These are phyloP conservation scores for Drosophila lowei DNA, from an alignment of 1,140 invertebrate species.

Conservation along the genomic window DNA sequence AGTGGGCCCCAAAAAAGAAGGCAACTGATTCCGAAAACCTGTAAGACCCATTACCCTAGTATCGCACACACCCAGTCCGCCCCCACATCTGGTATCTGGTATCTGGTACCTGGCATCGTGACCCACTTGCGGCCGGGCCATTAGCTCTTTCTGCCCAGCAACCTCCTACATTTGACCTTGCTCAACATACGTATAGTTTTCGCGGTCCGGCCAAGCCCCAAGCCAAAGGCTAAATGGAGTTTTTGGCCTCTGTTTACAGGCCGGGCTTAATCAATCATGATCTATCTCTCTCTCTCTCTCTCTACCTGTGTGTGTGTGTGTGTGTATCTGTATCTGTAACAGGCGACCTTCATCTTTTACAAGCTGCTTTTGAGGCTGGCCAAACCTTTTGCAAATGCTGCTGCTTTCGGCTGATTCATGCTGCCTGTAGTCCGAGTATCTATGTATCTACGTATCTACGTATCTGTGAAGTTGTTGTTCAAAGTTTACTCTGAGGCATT, in stretches of 20 bases:
- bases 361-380: slow-evolving; percentile 54
- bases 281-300: slow-evolving; percentile 40
- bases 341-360: slow-evolving; percentile 73
- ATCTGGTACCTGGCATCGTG: slow-evolving; percentile 19
- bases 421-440: background rate
- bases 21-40: slow-evolving; percentile 7
- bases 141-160: slow-evolving; percentile 25
- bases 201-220: slow-evolving; percentile 44
- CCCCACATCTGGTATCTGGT: slow-evolving; percentile 21
- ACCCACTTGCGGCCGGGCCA: slow-evolving; percentile 38
- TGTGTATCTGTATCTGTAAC: slow-evolving; percentile 61
- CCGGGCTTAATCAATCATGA: slow-evolving; percentile 73
- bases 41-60: slow-evolving; percentile 22
- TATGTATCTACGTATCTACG: background rate
- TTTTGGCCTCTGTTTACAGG: slow-evolving; percentile 57
- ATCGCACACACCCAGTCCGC: slow-evolving; percentile 13
- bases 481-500: slow-evolving; percentile 61
- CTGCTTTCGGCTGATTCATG: slow-evolving; percentile 59
- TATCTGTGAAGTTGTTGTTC: slow-evolving; percentile 33
- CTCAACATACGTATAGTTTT: slow-evolving; percentile 26
- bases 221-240: slow-evolving; percentile 59
- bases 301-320: slow-evolving; percentile 12
- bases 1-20: too few species aligned
- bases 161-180: slow-evolving; percentile 57
- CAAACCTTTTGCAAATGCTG: slow-evolving; percentile 69